Evolutionary conservation across 1,140 invertebrate genomes (phyloP).

Genomic region (Sycophaga agraensis): DNA sequence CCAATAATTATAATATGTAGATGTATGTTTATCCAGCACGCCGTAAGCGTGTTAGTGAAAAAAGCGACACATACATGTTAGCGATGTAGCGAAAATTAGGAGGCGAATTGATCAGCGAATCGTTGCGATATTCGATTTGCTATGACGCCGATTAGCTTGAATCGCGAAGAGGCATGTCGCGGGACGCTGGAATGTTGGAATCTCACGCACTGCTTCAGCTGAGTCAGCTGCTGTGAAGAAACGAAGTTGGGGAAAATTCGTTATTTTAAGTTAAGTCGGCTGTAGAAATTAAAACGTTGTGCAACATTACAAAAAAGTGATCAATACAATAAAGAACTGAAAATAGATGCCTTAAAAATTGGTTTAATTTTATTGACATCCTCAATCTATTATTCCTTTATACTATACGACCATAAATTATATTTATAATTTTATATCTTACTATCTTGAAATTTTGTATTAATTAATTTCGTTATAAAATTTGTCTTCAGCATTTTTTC

Average conservation of each 20-base stretch:
- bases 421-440: no score
- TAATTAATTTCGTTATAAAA: no score
- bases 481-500: no score
- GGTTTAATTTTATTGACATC: no score
- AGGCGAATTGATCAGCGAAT: neutral
- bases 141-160: slow-evolving; percentile 4
- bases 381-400: no score
- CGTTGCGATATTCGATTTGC: slow-evolving; percentile 4
- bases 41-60: neutral
- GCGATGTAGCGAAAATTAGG: neutral
- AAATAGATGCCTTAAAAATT: slow-evolving; percentile 26
- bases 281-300: slow-evolving; percentile 15
- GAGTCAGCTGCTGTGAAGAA: slow-evolving; percentile 14
- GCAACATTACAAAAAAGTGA: slow-evolving; percentile 27
- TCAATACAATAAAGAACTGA: slow-evolving; percentile 31
- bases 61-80: neutral
- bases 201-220: slow-evolving; percentile 3
- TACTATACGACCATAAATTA: no score
- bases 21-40: neutral
- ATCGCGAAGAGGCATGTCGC: neutral
- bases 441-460: no score
- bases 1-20: slow-evolving; percentile 11
- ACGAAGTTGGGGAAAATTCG: neutral
- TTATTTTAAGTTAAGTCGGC: slow-evolving; percentile 11
- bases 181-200: slow-evolving; percentile 10